These are phyloP conservation scores for Phthorimaea operculella DNA, from an alignment of 1,140 invertebrate species.

Conservation along the genomic window DNA sequence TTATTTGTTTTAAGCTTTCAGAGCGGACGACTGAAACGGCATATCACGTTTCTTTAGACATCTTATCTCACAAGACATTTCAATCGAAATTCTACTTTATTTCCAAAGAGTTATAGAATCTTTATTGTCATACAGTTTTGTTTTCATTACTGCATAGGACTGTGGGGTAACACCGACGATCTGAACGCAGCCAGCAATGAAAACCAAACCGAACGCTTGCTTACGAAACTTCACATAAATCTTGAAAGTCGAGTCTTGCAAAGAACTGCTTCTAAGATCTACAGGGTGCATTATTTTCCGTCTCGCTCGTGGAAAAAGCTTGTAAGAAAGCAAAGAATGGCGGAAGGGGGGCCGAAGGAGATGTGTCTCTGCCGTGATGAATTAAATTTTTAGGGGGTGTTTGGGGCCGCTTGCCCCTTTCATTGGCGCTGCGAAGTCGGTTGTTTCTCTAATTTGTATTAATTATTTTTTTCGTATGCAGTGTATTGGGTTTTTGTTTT, in stretches of 20 bases:
- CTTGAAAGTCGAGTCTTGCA: slow-evolving; percentile 24
- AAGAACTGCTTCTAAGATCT: slow-evolving; percentile 15
- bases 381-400: slow-evolving; percentile 66
- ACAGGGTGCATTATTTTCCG: slow-evolving; percentile 31
- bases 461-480: slow-evolving; percentile 45
- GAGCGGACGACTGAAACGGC: slow-evolving; percentile 59
- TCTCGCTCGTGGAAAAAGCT: slow-evolving; percentile 57
- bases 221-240: too few species aligned
- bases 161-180: too few species aligned
- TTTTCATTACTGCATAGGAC: too few species aligned
- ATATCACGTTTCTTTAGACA: slow-evolving; percentile 31
- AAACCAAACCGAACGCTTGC: too few species aligned
- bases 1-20: slow-evolving; percentile 65
- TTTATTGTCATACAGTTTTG: not conserved
- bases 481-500: slow-evolving; percentile 18
- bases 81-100: slow-evolving; percentile 18
- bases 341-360: slow-evolving; percentile 51
- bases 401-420: slow-evolving; percentile 37
- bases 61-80: slow-evolving; percentile 9
- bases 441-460: slow-evolving; percentile 60
- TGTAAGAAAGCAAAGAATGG: slow-evolving; percentile 65
- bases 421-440: slow-evolving; percentile 49
- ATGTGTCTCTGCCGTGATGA: slow-evolving; percentile 64
- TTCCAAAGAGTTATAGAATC: not conserved
- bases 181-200: too few species aligned